phyloP scores from a whole-genome alignment of 2,888 invertebrate species.

The Endotricha flammealis region DNA sequence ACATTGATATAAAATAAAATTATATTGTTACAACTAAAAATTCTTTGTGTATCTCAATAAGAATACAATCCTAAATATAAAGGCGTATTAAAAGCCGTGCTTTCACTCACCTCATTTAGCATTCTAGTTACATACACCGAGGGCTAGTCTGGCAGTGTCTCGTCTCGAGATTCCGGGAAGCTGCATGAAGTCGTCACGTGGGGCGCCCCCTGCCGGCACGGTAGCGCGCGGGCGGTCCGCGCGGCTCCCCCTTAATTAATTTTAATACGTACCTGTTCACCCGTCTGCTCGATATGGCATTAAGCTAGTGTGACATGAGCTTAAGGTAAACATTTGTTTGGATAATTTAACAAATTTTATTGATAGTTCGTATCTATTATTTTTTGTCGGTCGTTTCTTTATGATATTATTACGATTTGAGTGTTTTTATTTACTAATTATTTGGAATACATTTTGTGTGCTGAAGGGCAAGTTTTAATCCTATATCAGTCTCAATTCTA shows the following conservation, averaged over 20 bases:
- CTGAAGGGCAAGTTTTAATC: no score
- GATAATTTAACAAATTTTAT: background rate
- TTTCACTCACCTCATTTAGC: slow-evolving; percentile 1
- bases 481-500: no score
- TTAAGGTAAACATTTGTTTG: slow-evolving; percentile 1
- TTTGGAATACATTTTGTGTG: no score
- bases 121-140: slow-evolving; percentile 22
- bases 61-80: no score
- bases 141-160: slow-evolving; percentile 37
- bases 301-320: background rate
- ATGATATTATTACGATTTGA: no score
- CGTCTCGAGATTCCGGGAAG: slow-evolving; percentile 52
- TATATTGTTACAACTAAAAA: no score
- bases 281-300: slow-evolving; percentile 13
- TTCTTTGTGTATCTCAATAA: no score
- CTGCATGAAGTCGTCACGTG: slow-evolving; percentile 72
- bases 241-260: slow-evolving; percentile 65
- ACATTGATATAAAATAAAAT: no score
- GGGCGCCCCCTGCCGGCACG: slow-evolving; percentile 53
- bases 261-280: slow-evolving; percentile 63
- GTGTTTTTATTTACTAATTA: no score
- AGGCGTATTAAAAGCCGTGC: no score
- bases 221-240: slow-evolving; percentile 73
- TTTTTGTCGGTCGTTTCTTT: no score
- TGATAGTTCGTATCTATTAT: background rate